These are phyloP conservation scores for Calycopis cecrops DNA, from an alignment of 1,140 invertebrate species.

Conservation along the genomic window DNA sequence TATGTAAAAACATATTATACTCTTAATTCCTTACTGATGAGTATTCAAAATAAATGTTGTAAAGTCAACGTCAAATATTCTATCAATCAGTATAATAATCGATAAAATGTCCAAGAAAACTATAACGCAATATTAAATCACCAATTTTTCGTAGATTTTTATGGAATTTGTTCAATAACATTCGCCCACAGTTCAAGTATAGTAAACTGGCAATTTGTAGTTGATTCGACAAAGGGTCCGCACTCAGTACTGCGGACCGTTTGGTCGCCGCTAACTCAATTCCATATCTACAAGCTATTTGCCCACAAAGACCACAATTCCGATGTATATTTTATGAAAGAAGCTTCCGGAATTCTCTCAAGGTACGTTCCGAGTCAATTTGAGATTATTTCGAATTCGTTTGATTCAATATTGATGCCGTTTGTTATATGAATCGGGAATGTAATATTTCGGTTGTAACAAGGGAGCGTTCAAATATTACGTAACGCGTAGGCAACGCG, in stretches of 20 bases:
- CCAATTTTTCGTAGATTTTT: not conserved
- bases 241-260: conserved; percentile 18
- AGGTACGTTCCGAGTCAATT: conserved; percentile 21
- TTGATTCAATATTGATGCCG: conserved; percentile 20
- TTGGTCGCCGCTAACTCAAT: conserved; percentile 26
- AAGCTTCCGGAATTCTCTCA: conserved; percentile 22
- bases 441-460: not conserved
- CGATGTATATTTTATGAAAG: conserved; percentile 30
- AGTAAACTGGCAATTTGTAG: conserved; percentile 53
- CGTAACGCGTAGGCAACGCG: too few species aligned
- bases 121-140: not conserved
- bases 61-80: too few species aligned
- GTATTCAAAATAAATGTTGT: too few species aligned
- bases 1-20: too few species aligned
- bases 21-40: too few species aligned
- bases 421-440: not conserved
- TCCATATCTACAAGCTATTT: conserved; percentile 32
- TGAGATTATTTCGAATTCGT: conserved; percentile 7
- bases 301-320: conserved; percentile 32
- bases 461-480: too few species aligned
- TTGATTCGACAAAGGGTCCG: conserved; percentile 41
- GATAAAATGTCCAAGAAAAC: too few species aligned
- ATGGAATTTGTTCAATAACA: not conserved
- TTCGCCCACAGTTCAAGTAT: not conserved
- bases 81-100: too few species aligned